Evolutionary conservation across 2,113 vertebrate species (phyloP).

Genomic region (Felis chaus): DNA sequence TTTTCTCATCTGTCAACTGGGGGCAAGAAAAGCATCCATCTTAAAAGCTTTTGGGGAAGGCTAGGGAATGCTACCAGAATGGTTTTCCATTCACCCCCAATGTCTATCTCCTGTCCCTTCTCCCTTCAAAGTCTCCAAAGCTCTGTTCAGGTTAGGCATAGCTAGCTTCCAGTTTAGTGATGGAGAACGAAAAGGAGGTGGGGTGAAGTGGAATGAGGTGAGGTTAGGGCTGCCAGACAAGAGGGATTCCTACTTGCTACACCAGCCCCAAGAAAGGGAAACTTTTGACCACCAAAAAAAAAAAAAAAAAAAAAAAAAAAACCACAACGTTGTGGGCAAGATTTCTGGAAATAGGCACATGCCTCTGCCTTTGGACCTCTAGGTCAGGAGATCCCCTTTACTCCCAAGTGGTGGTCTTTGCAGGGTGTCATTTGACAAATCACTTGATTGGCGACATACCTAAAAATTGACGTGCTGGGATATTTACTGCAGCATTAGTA

Average conservation of each 20-base stretch:
- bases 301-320: neutral
- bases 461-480: neutral
- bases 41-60: neutral
- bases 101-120: neutral
- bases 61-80: neutral
- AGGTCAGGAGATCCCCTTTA: neutral
- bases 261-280: neutral
- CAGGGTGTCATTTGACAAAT: neutral
- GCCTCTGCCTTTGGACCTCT: neutral
- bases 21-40: neutral
- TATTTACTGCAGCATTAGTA: neutral
- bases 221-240: neutral
- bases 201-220: neutral
- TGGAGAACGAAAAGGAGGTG: neutral
- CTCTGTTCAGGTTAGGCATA: neutral
- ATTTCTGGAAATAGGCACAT: neutral
- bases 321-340: neutral
- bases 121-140: neutral
- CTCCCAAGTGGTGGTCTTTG: neutral
- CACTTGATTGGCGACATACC: neutral
- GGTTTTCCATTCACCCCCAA: neutral
- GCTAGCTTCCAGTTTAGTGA: neutral
- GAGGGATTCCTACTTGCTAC: neutral
- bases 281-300: neutral
- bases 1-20: neutral